phyloP scores from a whole-genome alignment of 2,888 invertebrate genomes.

The Mylabris sibirica region DNA sequence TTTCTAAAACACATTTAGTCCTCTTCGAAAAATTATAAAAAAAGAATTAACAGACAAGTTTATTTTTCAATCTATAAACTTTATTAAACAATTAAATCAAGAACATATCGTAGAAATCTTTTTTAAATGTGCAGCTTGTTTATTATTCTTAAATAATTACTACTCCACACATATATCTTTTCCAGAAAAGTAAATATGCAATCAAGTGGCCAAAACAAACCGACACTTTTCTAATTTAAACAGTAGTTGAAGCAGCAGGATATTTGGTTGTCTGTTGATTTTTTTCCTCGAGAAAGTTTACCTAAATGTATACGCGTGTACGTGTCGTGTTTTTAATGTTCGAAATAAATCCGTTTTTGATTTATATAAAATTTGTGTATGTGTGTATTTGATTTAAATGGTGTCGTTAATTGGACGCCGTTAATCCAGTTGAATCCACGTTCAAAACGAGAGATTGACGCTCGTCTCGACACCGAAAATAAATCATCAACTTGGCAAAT shows the following conservation, averaged over 20 bases:
- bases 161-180: not conserved
- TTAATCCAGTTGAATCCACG: not conserved
- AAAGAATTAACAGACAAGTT: not conserved
- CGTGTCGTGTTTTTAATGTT: not conserved
- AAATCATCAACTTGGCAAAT: not conserved
- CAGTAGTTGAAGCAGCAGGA: not conserved
- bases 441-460: constrained; percentile 1
- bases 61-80: constrained; percentile 1
- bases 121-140: not conserved
- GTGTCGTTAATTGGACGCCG: constrained; percentile 1
- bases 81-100: not conserved
- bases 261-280: constrained; percentile 4
- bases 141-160: constrained; percentile 1
- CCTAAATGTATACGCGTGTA: not conserved
- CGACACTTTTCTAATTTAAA: constrained; percentile 6
- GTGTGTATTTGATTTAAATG: not conserved
- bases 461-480: not conserved
- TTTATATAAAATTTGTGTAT: constrained; percentile 1
- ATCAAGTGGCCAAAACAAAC: constrained; percentile 5
- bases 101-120: not conserved
- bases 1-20: not conserved
- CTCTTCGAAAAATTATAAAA: not conserved
- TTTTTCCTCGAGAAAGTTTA: not conserved
- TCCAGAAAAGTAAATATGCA: not conserved
- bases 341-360: not conserved